These are phyloP conservation scores for Oscheius sp. DNA, from an alignment of 1,140 invertebrate genomes.

Conservation along the genomic window DNA sequence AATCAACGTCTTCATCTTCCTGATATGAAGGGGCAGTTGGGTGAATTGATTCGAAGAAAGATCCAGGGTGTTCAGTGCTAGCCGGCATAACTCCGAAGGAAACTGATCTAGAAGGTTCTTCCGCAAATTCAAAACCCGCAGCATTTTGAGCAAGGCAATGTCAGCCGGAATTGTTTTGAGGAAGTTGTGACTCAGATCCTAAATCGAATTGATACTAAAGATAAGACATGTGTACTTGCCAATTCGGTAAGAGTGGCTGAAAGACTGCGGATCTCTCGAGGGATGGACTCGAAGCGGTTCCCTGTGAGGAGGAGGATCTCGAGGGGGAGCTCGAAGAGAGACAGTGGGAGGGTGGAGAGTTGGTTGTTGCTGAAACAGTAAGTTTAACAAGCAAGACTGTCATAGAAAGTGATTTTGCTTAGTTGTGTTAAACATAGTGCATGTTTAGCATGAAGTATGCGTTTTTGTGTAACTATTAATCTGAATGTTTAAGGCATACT, in stretches of 20 bases:
- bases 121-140: conserved; percentile 24
- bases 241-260: conserved; percentile 10
- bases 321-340: conserved; percentile 12
- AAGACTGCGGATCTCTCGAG: conserved; percentile 18
- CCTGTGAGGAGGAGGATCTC: conserved; percentile 18
- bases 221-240: too few species aligned
- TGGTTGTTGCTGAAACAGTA: conserved; percentile 20
- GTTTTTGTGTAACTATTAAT: too few species aligned
- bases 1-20: conserved; percentile 15
- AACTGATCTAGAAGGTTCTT: conserved; percentile 19
- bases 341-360: conserved; percentile 11
- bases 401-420: too few species aligned
- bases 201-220: background rate
- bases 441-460: too few species aligned
- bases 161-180: conserved; percentile 22
- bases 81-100: conserved; percentile 9
- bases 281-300: conserved; percentile 15
- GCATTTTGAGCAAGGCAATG: conserved; percentile 17
- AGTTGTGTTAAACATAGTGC: too few species aligned
- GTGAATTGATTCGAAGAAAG: conserved; percentile 7
- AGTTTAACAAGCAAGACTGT: too few species aligned
- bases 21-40: conserved; percentile 16
- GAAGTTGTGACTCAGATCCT: conserved; percentile 20
- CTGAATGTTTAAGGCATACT: too few species aligned
- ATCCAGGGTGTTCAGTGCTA: background rate